Base-by-base conservation (phyloP, 2,113 vertebrate genomes). In the Xiphophorus hellerii region DNA sequence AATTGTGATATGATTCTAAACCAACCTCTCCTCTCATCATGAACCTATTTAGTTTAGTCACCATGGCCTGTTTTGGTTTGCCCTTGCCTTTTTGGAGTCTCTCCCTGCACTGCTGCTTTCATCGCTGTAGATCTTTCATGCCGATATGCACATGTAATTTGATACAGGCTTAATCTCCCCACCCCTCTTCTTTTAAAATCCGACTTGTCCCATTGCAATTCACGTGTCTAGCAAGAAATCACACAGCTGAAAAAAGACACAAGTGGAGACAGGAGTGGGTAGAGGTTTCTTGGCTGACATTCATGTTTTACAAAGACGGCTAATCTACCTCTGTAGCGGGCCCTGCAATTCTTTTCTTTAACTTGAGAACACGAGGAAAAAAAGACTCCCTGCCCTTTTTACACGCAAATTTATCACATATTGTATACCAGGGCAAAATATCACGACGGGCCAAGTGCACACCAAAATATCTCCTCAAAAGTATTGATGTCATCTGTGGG, bases 191-290 rank as follows among this genome's bases (percentile, higher is more conserved):
- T 73, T 81, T 87, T 66, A 73, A 80, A 77, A 83, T 22, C 51
- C 0, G 4, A 44, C 65, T 63, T 62, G 35, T 63, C 69, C 77
- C 6, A 3, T 66, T 81, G 37, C 73, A 65, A 84, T 91, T 90
- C 82, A 81, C 84, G 86, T 87, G 88, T 91, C 87, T 83, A 80
- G 76, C 82, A 78, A 78, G 66, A 81, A 87, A 90, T 87, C 67
- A 30, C 86, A 88, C 83, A 85, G 87, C 88, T 88, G 81, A 74
- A 87, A 84, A 86, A 89, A 86, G 86, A 76, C 68, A 73, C 71
- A 84, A 78, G 72, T 62, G 31, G 9, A 62, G 60, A 66, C 62
- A 51, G 27, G 27, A 84, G 71, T 5, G 28, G 77, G 76, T 81
- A 9, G 66, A 85, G 35, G 73, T 37, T 74, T 81, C 28, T 71